Evolutionary conservation across 2,113 vertebrate genomes (phyloP), one percentile per base, ranked within the genome.

Genomic region (Rhinichthys klamathensis): DNA sequence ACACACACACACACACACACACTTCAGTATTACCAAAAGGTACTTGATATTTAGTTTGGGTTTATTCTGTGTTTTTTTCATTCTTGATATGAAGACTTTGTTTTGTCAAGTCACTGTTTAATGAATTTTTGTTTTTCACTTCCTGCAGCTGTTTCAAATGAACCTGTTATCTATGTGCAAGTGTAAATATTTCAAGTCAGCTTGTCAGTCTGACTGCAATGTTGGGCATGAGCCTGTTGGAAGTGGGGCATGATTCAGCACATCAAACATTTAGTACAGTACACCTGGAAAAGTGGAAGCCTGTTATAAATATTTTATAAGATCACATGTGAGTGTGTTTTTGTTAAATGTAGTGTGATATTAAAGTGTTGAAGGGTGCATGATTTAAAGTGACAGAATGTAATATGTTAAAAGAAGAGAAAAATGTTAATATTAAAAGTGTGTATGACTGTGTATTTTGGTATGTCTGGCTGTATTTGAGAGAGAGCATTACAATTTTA

Each of bases 191-290:
- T 92, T 92, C 81, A 92, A 58, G 56, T 61, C 38, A 7, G 89
- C 87, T 91, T 94, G 94, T 94, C 95, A 92, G 70, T 51, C 76
- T n/a, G n/a, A 84, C 21, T 86, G 82, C 86, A 83, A 60, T 79
- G 80, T 90, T 89, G 88, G 18, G 82, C 84, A 80, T 51, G 11
- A 74, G 84, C 89, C 88, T 82, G 49, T 12, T 15, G 58, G 88
- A 87, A 91, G 86, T 61, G 46, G 38, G 16, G 23, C 41, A 82
- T 87, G 84, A 89, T 82, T 67, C 84, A 72, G 73, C 80, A 85
- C 86, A 94, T 94, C 88, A 94, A 93, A 92, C 84, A 93, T 93
- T 92, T 82, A 94, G 92, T 85, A 90, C n/a, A 32, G 87, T 82
- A 88, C 89, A 87, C 87, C 89, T 89, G 88, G 86, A 86, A 85